phyloP scores from a whole-genome alignment of 2,888 invertebrate genomes.

The Apamea crenata region DNA sequence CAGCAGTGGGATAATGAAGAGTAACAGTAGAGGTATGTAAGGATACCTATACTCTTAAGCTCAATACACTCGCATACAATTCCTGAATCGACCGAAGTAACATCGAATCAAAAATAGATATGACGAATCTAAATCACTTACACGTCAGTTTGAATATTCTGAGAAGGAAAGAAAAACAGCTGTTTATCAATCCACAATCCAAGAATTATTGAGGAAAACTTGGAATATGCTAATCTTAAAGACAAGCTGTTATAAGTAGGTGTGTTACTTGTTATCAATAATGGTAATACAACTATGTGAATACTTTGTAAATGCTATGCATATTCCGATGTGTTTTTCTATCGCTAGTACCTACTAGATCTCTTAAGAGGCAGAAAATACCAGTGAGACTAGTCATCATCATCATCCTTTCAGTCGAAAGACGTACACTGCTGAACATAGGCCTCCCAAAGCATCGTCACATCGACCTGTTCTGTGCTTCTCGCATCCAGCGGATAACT shows the following conservation, averaged over 20 bases:
- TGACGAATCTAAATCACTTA: conserved; percentile 48
- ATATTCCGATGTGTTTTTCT: neutral
- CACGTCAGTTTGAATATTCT: conserved; percentile 29
- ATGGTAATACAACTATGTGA: conserved; percentile 9
- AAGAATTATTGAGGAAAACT: conserved; percentile 42
- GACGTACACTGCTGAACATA: too few relatives aligned
- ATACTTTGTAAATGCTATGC: conserved; percentile 12
- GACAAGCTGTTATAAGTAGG: neutral
- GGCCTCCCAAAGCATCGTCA: too few relatives aligned
- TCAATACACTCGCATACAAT: neutral
- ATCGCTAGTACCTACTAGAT: neutral
- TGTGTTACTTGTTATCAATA: conserved; percentile 2
- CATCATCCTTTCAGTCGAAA: neutral
- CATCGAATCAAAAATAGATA: conserved; percentile 42
- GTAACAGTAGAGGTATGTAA: neutral
- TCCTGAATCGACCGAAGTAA: conserved; percentile 16
- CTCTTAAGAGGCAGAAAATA: neutral
- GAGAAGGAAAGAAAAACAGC: conserved; percentile 42
- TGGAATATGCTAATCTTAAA: conserved; percentile 17
- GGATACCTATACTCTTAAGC: neutral
- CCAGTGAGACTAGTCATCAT: neutral
- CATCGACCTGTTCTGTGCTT: too few relatives aligned
- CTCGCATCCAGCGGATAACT: too few relatives aligned
- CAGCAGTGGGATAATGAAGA: neutral
- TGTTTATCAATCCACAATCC: conserved; percentile 42